These are phyloP conservation scores for Drosophila neocordata DNA, from an alignment of 1,140 invertebrate species.

Conservation along the genomic window DNA sequence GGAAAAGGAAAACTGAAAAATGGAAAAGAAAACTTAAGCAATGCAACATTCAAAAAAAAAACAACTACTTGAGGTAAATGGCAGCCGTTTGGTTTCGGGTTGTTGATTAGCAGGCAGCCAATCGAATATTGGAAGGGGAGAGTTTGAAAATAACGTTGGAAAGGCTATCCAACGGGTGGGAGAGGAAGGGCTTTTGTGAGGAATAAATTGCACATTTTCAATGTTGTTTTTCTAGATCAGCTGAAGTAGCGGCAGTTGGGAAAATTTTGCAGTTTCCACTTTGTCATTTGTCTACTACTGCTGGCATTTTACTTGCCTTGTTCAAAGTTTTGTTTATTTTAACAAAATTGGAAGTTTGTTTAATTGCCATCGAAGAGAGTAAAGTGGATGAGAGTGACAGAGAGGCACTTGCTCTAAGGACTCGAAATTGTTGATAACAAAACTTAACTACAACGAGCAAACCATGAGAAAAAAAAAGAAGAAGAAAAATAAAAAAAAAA, in stretches of 20 bases:
- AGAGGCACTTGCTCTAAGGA: slow-evolving; percentile 31
- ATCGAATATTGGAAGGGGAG: background rate
- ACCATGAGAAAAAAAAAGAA: background rate
- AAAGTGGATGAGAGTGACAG: slow-evolving; percentile 1
- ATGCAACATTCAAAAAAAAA: slow-evolving; percentile 16
- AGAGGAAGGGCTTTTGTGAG: background rate
- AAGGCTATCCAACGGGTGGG: slow-evolving; percentile 2
- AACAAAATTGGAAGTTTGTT: slow-evolving; percentile 60
- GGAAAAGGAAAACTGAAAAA: slow-evolving; percentile 2
- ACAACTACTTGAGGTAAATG: slow-evolving; percentile 49
- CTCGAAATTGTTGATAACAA: slow-evolving; percentile 4
- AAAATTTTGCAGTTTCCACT: slow-evolving; percentile 18
- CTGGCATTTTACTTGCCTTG: slow-evolving; percentile 58
- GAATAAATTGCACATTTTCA: slow-evolving; percentile 40
- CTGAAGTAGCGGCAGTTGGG: slow-evolving; percentile 8
- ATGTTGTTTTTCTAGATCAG: slow-evolving; percentile 45
- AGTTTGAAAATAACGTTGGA: too few species aligned
- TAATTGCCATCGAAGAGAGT: slow-evolving; percentile 47
- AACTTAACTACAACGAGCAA: background rate
- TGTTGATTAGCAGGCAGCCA: slow-evolving; percentile 46
- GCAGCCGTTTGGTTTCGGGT: slow-evolving; percentile 34
- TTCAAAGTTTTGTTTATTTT: slow-evolving; percentile 57
- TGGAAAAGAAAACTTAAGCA: slow-evolving; percentile 36
- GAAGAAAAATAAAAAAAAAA: background rate
- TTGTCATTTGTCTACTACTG: slow-evolving; percentile 31